phyloP scores from a whole-genome alignment of 2,797 vertebrate genomes.

The Eulemur mongoz region DNA sequence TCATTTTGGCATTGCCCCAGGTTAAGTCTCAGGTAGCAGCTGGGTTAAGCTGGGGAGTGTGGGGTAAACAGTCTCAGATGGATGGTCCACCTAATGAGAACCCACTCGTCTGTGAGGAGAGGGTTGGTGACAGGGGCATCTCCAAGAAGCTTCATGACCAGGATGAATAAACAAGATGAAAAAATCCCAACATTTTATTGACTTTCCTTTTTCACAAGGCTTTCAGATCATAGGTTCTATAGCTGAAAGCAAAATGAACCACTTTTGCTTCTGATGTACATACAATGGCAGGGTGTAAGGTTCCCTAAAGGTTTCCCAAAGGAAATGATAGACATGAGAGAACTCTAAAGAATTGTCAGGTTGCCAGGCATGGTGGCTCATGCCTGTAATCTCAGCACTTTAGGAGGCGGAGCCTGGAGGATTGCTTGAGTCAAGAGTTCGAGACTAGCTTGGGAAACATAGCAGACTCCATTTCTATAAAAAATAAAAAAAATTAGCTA shows the following conservation, averaged over 20 bases:
- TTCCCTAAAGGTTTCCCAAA: neutral
- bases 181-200: neutral
- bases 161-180: neutral
- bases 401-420: neutral
- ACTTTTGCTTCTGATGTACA: neutral
- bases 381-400: neutral
- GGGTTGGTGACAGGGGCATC: neutral
- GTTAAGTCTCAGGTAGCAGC: neutral
- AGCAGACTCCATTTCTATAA: neutral
- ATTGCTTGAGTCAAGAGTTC: neutral
- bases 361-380: rapidly evolving
- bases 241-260: neutral
- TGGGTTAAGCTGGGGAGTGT: neutral
- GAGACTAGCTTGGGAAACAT: neutral
- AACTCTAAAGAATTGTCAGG: neutral
- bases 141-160: neutral
- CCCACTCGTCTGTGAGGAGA: neutral
- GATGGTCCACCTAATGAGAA: neutral
- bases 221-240: neutral
- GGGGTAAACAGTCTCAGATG: neutral
- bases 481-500: neutral
- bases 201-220: neutral
- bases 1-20: neutral
- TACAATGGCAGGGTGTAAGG: neutral
- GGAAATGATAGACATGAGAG: neutral